Percentiles rank a stretch among this genome's conserved stretches.
Conservation (phyloP, 2,113 vertebrate genomes). For the Syngnathus scovelli region DNA sequence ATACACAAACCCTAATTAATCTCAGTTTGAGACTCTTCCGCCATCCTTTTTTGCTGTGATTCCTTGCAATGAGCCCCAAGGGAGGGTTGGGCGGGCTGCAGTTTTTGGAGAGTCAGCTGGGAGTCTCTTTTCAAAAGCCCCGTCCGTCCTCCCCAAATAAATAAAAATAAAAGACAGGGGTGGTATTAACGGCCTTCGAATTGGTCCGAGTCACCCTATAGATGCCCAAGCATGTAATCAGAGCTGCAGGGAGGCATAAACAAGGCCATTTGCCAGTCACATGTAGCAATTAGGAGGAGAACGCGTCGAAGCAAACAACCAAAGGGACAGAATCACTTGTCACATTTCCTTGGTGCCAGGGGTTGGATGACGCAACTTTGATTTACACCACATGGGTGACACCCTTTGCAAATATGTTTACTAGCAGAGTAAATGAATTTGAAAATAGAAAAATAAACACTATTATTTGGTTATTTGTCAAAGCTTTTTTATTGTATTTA, state of each 20-base stretch:
- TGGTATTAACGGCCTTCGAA: background rate
- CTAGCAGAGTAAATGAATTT: background rate
- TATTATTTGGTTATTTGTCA: background rate
- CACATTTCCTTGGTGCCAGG: background rate
- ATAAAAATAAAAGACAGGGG: background rate
- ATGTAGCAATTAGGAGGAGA: background rate
- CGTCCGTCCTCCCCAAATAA: background rate
- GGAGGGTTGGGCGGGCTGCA: background rate
- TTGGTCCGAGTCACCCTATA: background rate
- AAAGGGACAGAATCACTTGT: background rate
- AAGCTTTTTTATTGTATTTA: background rate
- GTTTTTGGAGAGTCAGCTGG: slow-evolving; percentile 2
- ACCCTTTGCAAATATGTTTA: background rate
- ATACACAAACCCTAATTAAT: slow-evolving; percentile 3
- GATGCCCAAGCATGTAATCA: background rate
- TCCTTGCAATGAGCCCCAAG: slow-evolving; percentile 1
- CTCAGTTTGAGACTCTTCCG: slow-evolving; percentile 1
- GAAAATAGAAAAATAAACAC: background rate
- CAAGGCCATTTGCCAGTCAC: background rate
- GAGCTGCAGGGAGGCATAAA: background rate
- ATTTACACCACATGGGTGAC: background rate
- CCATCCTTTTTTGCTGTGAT: background rate
- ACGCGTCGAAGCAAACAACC: background rate
- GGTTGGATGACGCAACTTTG: background rate
- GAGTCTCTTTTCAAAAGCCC: background rate